Evolutionary conservation across 1,140 invertebrate genomes (phyloP).

Genomic region (Camponotus floridanus): DNA sequence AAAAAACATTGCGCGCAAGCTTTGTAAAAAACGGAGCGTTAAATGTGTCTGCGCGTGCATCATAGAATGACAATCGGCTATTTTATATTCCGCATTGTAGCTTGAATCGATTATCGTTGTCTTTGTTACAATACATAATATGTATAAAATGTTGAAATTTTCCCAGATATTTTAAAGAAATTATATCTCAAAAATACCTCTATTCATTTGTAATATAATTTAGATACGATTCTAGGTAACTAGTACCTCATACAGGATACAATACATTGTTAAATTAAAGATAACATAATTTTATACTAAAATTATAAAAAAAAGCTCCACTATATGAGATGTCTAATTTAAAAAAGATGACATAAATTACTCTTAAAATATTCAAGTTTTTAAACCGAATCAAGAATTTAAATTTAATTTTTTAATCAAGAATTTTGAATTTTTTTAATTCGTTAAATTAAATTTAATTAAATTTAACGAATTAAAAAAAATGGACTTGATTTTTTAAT

Average conservation of each 20-base stretch:
- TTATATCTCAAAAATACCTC: background rate
- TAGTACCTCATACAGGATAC: background rate
- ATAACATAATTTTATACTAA: background rate
- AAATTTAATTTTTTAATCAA: no score
- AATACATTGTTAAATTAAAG: background rate
- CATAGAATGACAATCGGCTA: slow-evolving; percentile 16
- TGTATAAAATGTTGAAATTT: background rate
- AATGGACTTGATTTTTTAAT: no score
- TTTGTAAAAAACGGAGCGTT: slow-evolving; percentile 44
- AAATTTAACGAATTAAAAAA: no score
- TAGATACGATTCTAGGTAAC: background rate
- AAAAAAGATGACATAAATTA: background rate
- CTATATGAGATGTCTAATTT: no score
- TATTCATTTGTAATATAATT: background rate
- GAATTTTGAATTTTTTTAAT: no score
- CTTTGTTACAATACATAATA: background rate
- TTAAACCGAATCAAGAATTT: no score
- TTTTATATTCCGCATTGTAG: slow-evolving; percentile 36
- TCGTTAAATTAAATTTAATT: no score
- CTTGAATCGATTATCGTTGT: background rate
- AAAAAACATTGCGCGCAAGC: slow-evolving; percentile 50
- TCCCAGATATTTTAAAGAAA: background rate
- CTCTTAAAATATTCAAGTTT: no score
- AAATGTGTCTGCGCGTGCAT: slow-evolving; percentile 30
- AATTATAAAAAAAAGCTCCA: no score